Evolutionary conservation across 2,888 invertebrate species (phyloP), one percentile per base, ranked within the genome.

Genomic region (Ectemnius cavifrons): DNA sequence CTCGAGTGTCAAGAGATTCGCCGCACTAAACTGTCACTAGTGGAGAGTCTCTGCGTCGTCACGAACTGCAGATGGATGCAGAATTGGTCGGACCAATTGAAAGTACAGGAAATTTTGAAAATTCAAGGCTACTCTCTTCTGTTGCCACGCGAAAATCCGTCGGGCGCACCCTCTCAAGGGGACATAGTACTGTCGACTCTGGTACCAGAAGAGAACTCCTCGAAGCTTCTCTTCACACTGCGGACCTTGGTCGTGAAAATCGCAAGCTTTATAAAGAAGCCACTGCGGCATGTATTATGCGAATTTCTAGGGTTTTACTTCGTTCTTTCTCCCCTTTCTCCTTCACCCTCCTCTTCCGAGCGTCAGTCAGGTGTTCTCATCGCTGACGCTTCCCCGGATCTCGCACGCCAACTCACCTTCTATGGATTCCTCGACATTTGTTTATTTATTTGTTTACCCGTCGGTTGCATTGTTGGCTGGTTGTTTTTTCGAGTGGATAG

Each of bases 211-310:
- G 68, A 68, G 62, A 52, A 45, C 61, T 56, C 68, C 23, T 37
- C 67, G 59, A 27, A 58, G 66, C 69, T 74, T 77, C 76, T 52
- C 59, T 65, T 71, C 63, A 63, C 64, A 87, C 83, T 88, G 82
- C 84, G 81, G 79, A 88, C 86, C 87, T 87, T 89, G 88, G 83
- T 88, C 88, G 86, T 89, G 86, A 88, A 86, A 85, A 84, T 56
- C 72, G 56, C 77, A 67, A 80, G 85, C 85, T 89, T 88, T 89
- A 89, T 88, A 89, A 83, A 84, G 86, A 89, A 88, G 87, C 89
- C 86, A 80, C 71, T 81, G 76, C 77, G 80, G 79, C 81, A 82
- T 86, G 81, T 77, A 81, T 83, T 77, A 81, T 70, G 85, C 61
- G 84, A 82, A 87, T 79, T 89, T 86, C 71, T 88, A 87, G 73